Conservation (phyloP, 2,888 invertebrate genomes). For the Apotomis betuletana region DNA sequence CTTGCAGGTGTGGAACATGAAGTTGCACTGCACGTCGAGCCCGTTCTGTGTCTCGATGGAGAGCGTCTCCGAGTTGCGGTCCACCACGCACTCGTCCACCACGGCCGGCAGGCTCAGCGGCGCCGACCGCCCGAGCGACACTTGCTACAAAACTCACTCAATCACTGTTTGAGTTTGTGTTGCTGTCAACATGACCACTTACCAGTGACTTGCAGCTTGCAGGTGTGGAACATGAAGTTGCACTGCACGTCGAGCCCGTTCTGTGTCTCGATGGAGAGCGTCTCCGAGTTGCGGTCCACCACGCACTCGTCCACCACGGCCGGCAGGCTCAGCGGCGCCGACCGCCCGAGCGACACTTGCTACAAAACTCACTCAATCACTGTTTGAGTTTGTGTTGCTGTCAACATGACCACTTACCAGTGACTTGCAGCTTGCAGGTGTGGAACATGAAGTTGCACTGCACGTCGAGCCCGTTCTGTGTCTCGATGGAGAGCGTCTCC, state of each 20-base stretch:
- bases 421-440: conserved; percentile 73
- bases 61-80: conserved; percentile 69
- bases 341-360: conserved; percentile 69
- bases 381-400: too few relatives aligned
- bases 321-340: conserved; percentile 67
- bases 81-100: conserved; percentile 68
- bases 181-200: background rate
- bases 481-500: conserved; percentile 63
- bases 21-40: conserved; percentile 69
- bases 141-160: too few relatives aligned
- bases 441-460: conserved; percentile 73
- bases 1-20: conserved; percentile 74
- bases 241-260: conserved; percentile 70
- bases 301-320: conserved; percentile 67
- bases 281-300: conserved; percentile 70
- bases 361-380: too few relatives aligned
- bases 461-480: conserved; percentile 64
- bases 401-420: conserved; percentile 55
- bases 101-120: conserved; percentile 67
- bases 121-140: conserved; percentile 62
- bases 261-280: conserved; percentile 60
- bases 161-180: too few relatives aligned
- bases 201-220: conserved; percentile 74
- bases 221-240: conserved; percentile 73
- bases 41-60: conserved; percentile 63